These are phyloP conservation scores for Leucophenga varia DNA, from an alignment of 1,140 invertebrate genomes.

Conservation along the genomic window DNA sequence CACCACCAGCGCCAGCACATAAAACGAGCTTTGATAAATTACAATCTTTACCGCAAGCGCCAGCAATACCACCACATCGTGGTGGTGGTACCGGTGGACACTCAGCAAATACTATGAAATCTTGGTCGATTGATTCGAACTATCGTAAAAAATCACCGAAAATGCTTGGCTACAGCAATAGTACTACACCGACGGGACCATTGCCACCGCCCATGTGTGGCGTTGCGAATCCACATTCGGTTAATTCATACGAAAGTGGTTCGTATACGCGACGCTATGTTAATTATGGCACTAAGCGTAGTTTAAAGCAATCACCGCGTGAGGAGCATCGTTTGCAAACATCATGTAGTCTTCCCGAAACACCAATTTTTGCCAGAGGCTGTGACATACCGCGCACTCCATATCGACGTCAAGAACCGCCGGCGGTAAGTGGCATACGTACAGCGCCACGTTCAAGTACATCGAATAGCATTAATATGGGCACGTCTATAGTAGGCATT, in stretches of 20 bases:
- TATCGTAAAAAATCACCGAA: conserved; percentile 63
- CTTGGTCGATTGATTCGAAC: conserved; percentile 76
- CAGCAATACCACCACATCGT: conserved; percentile 74
- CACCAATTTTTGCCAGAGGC: conserved; percentile 76
- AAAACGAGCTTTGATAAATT: too few relatives aligned
- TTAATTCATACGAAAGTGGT: conserved; percentile 26
- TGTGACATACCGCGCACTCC: conserved; percentile 76
- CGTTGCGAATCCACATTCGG: conserved; percentile 2
- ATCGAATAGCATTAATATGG: conserved; percentile 58
- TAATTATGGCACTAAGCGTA: conserved; percentile 49
- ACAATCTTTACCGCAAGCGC: conserved; percentile 41
- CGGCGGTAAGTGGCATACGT: conserved; percentile 51
- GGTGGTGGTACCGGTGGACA: conserved; percentile 31
- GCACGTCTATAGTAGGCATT: conserved; percentile 56
- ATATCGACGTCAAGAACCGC: conserved; percentile 63
- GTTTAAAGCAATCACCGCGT: conserved; percentile 57
- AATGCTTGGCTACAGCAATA: conserved; percentile 39
- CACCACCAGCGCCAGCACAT: conserved; percentile 38
- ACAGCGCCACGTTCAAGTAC: conserved; percentile 64
- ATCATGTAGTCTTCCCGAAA: conserved; percentile 79
- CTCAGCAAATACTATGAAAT: conserved; percentile 72
- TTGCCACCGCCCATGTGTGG: conserved; percentile 37
- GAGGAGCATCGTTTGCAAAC: conserved; percentile 69
- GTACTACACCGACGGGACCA: conserved; percentile 61
- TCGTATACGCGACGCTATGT: conserved; percentile 58